Percentiles rank a stretch among this genome's conserved stretches.
Evolutionary conservation across 1,140 invertebrate genomes (phyloP).

Genomic region (Tenebrio molitor): DNA sequence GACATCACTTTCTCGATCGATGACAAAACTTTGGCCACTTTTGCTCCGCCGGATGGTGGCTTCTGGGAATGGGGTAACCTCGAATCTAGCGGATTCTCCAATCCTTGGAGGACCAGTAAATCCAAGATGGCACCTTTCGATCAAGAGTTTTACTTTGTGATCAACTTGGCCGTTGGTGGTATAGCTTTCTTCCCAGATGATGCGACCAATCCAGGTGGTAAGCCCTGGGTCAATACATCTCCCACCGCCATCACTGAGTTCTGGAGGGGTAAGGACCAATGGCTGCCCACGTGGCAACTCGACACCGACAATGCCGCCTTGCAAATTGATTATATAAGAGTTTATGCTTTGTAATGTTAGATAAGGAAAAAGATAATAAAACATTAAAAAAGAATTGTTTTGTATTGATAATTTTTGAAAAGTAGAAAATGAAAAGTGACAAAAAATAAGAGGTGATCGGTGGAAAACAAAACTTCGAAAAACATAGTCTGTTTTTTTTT

Average conservation of each 20-base stretch:
- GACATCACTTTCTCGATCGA: conserved; percentile 56
- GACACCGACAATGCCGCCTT: conserved; percentile 40
- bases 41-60: conserved; percentile 49
- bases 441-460: no score
- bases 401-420: no score
- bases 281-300: conserved; percentile 45
- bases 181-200: conserved; percentile 66
- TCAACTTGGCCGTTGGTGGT: conserved; percentile 68
- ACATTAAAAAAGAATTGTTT: no score
- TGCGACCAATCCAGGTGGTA: conserved; percentile 16
- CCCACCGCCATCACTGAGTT: conserved; percentile 43
- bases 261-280: conserved; percentile 46
- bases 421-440: no score
- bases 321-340: conserved; percentile 47
- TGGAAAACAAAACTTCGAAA: no score
- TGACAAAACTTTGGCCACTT: conserved; percentile 48
- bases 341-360: conserved; percentile 65
- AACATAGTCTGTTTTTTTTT: no score
- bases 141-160: conserved; percentile 75
- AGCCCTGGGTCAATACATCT: conserved; percentile 24
- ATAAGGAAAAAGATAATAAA: no score
- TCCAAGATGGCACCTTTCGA: conserved; percentile 66
- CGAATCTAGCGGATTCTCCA: no score
- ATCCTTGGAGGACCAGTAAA: conserved; percentile 63
- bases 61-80: conserved; percentile 56